A percentile compares a stretch with the other conserved stretches of the same genome.
Evolutionary conservation across 2,797 vertebrate genomes (phyloP).

Genomic region (Novumbra hubbsi): DNA sequence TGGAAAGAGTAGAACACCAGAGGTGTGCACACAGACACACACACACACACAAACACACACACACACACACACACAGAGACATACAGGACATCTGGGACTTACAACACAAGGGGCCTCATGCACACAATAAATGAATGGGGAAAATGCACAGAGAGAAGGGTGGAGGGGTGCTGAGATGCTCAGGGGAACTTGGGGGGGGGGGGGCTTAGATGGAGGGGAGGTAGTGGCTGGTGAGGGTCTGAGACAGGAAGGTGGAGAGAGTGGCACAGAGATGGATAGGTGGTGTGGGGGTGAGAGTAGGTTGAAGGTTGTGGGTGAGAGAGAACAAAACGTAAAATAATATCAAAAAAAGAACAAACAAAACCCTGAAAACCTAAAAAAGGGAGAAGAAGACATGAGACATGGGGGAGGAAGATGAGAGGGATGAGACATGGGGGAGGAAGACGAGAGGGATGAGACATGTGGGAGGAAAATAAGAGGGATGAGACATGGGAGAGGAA

Average conservation of each 20-base stretch:
- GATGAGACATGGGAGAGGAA: slow-evolving; percentile 5
- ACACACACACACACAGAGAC: not conserved
- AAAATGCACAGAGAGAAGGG: not conserved
- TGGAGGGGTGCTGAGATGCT: not conserved
- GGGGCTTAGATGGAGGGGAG: not conserved
- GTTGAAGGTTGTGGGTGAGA: not conserved
- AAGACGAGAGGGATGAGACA: slow-evolving; percentile 1
- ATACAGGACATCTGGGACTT: not conserved
- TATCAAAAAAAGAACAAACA: too few relatives aligned
- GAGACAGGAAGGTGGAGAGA: not conserved
- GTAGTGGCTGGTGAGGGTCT: not conserved
- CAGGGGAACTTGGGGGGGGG: not conserved
- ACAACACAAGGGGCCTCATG: not conserved
- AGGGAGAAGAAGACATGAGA: not conserved
- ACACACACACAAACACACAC: not conserved
- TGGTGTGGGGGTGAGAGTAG: not conserved
- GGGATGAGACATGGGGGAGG: too few relatives aligned
- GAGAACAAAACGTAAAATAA: too few relatives aligned
- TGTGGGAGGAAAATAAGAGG: too few relatives aligned
- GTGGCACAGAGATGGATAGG: not conserved
- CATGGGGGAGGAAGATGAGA: not conserved
- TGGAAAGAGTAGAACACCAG: slow-evolving; percentile 3
- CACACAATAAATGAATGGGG: not conserved
- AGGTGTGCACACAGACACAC: not conserved
- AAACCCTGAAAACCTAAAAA: too few relatives aligned